Base-by-base conservation (phyloP, 2,113 vertebrate species). In the Turdus rufiventris region DNA sequence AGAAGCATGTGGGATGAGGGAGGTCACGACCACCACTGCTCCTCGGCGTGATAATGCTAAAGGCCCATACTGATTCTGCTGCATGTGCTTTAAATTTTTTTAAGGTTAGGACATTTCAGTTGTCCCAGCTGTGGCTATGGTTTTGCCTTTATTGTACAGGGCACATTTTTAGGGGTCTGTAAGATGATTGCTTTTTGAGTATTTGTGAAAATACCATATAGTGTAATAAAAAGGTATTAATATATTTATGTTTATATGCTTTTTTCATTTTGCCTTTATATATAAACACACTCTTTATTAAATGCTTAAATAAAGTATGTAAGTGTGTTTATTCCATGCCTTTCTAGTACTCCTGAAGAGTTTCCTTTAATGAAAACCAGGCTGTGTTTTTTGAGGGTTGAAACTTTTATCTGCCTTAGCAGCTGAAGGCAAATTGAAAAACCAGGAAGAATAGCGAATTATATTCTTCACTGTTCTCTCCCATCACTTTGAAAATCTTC, bases 401-500 rank as follows among this genome's bases (percentile, higher is more conserved):
- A 81, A 88, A 73, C 68, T 60, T 86, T 83, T 67, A 36, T 72
- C 24, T 94, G 74, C 70, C 42, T 76, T 43, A 85, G 29, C 42
- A 74, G 76, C 79, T 91, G 56, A 94, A 87, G 76, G 79, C 83
- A 91, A 57, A 65, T 20, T 73, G 62, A 82, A 85, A 89, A 94
- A 90, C 31, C 68, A 88, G 91, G 86, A 88, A 93, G 79, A 92
- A 80, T 25, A 81, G 28, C 0, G 0, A 87, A 29, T 73, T 36
- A 16, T 4, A 82, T 51, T 54, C 62, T 85, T 72, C 34, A 10
- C 70, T 91, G 84, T 91, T 86, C 38, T 93, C 51, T 89, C 57
- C 85, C 90, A 90, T 73, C 54, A 21, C 78, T 91, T 87, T 95
- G 74, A 85, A 94, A 96, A 79, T 62, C 56, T 79, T 76, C 86